Conservation (phyloP, 2,888 invertebrate genomes). For the Drosophila ezoana region DNA sequence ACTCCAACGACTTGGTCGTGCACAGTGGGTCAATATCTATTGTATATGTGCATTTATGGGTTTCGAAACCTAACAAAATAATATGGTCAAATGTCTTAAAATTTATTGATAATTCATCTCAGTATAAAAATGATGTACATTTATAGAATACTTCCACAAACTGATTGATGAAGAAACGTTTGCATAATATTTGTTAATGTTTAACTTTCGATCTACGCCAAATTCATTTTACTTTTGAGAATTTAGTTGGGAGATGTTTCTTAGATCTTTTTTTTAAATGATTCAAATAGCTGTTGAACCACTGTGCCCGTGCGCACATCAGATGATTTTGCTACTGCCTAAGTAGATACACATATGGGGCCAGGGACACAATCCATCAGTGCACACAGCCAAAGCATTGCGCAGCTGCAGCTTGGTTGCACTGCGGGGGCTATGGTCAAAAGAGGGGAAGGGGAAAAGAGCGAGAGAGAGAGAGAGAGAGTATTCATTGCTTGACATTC, state of each 20-base stretch:
- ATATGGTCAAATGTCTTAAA: too few relatives aligned
- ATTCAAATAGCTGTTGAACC: background rate
- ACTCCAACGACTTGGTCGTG: constrained; percentile 33
- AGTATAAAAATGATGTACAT: too few relatives aligned
- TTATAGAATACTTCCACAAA: too few relatives aligned
- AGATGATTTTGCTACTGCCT: constrained; percentile 46
- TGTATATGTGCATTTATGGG: background rate
- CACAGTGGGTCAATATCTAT: constrained; percentile 44
- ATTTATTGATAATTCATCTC: too few relatives aligned
- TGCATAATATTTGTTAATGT: too few relatives aligned
- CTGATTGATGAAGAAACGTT: too few relatives aligned
- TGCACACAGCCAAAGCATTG: constrained; percentile 29
- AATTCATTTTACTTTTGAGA: too few relatives aligned
- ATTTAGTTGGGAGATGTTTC: too few relatives aligned
- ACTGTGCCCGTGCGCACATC: constrained; percentile 23
- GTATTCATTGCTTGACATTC: constrained; percentile 59
- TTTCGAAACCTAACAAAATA: too few relatives aligned
- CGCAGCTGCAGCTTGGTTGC: constrained; percentile 22
- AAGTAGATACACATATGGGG: constrained; percentile 27
- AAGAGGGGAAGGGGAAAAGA: background rate
- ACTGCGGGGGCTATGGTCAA: constrained; percentile 31
- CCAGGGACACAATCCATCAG: constrained; percentile 74
- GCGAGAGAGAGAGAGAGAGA: background rate
- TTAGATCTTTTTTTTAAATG: background rate
- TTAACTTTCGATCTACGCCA: too few relatives aligned